phyloP scores from a whole-genome alignment of 2,113 vertebrate species.

The Nycticryphes semicollaris region DNA sequence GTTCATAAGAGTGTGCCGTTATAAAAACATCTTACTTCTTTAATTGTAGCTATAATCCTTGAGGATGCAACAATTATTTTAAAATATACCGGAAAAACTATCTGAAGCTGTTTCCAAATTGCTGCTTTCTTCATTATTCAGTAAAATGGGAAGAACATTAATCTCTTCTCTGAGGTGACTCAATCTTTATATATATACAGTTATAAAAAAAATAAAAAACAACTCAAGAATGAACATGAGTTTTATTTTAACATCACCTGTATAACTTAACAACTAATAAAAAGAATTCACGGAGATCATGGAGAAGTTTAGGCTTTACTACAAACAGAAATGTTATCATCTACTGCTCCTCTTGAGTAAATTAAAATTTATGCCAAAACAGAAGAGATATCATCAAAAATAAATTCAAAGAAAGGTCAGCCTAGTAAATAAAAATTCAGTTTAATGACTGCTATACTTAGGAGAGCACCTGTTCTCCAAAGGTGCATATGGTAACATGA shows the following conservation, averaged over 20 bases:
- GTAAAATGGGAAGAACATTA: background rate
- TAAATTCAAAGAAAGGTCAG: constrained; percentile 35
- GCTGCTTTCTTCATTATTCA: background rate
- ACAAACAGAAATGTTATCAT: background rate
- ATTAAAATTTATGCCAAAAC: background rate
- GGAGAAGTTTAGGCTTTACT: background rate
- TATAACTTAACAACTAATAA: background rate
- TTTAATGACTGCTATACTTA: constrained; percentile 20
- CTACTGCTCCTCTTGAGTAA: background rate
- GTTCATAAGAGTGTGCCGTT: background rate
- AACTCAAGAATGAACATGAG: background rate
- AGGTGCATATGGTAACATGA: background rate
- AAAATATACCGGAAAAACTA: background rate
- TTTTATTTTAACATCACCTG: background rate
- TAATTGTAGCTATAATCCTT: background rate
- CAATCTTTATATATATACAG: background rate
- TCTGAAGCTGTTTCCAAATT: background rate
- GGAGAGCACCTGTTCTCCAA: constrained; percentile 13
- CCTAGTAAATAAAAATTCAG: background rate
- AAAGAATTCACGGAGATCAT: background rate
- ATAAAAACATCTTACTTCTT: background rate
- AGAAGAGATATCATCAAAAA: background rate
- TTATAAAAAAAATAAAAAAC: background rate
- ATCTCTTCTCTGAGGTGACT: background rate
- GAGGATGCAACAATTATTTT: background rate